A percentile compares a stretch with the other conserved stretches of the same genome.
Conservation (phyloP, 2,113 vertebrate genomes). For the Penelope pileata region DNA sequence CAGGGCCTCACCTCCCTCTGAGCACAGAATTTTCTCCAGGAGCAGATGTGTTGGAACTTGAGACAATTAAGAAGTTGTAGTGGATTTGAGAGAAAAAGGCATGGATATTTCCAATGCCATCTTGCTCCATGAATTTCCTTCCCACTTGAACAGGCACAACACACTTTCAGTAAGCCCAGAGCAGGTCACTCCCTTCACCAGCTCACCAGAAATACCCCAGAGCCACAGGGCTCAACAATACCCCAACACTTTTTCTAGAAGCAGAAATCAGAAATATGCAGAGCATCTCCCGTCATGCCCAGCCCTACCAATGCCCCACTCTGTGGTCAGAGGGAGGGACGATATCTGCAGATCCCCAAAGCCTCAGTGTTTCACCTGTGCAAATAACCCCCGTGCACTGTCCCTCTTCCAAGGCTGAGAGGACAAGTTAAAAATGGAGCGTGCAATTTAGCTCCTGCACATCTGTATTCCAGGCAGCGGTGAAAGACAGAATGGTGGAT, state of each 20-base stretch:
- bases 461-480: neutral
- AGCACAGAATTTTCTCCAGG: neutral
- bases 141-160: neutral
- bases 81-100: neutral
- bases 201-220: neutral
- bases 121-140: neutral
- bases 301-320: neutral
- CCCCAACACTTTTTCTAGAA: neutral
- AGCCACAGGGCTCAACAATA: neutral
- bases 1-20: neutral
- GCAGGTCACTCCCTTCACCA: neutral
- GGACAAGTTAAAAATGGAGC: constrained; percentile 22
- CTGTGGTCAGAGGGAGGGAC: neutral
- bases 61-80: neutral
- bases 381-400: neutral
- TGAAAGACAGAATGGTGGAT: neutral
- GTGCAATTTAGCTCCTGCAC: neutral
- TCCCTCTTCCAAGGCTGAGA: neutral
- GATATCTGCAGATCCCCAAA: neutral
- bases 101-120: neutral
- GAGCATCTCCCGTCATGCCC: neutral
- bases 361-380: constrained; percentile 19
- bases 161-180: neutral
- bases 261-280: neutral
- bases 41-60: neutral